A percentile compares a stretch with the other conserved stretches of the same genome.
These are phyloP conservation scores for Lysiphlebus fabarum DNA, from an alignment of 1,140 invertebrate genomes.

Conservation along the genomic window DNA sequence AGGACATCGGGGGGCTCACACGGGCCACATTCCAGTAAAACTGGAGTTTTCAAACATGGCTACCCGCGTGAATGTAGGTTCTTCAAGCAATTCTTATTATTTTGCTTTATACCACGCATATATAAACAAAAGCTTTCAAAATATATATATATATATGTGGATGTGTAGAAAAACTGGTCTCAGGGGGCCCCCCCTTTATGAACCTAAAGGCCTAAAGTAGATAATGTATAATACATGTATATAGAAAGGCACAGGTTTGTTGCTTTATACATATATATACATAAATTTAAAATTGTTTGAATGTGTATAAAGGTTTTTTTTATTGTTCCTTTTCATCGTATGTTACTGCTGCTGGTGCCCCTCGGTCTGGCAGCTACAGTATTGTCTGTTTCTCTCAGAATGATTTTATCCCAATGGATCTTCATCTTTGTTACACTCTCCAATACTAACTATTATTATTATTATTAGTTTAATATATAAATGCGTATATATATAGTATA, in stretches of 20 bases:
- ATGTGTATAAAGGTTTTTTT: slow-evolving; percentile 2
- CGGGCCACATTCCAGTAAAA: slow-evolving; percentile 50
- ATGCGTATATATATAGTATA: too few species aligned
- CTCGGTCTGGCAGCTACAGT: slow-evolving; percentile 23
- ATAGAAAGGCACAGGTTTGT: too few species aligned
- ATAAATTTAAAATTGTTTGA: too few species aligned
- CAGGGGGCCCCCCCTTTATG: too few species aligned
- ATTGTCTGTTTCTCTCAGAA: slow-evolving; percentile 15
- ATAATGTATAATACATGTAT: too few species aligned
- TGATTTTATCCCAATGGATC: slow-evolving; percentile 15
- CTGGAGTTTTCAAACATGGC: slow-evolving; percentile 52
- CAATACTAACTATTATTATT: slow-evolving; percentile 17
- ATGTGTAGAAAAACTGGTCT: too few species aligned
- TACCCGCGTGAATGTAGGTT: slow-evolving; percentile 54
- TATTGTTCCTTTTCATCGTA: slow-evolving; percentile 15
- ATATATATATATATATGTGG: neutral
- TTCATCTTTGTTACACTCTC: slow-evolving; percentile 15
- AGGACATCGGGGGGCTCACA: slow-evolving; percentile 28
- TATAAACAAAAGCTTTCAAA: neutral
- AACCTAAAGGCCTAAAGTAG: too few species aligned
- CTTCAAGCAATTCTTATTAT: slow-evolving; percentile 49
- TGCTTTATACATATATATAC: too few species aligned
- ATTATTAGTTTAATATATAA: neutral
- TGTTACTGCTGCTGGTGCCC: slow-evolving; percentile 18
- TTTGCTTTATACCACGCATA: slow-evolving; percentile 6